phyloP scores from a whole-genome alignment of 2,797 vertebrate species.

The Pseudocheirus occidentalis region DNA sequence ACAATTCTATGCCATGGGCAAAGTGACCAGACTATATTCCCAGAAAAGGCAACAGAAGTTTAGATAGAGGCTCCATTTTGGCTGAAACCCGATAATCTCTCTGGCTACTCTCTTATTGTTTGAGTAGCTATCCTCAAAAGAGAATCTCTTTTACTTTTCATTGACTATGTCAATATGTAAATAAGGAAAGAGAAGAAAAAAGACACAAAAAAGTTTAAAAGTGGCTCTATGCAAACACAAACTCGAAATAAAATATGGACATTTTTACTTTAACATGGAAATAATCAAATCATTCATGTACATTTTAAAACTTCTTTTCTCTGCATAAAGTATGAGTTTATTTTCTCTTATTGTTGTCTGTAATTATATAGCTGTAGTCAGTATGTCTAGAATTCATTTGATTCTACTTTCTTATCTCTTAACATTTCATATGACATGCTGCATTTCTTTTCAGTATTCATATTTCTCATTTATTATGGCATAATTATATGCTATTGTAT shows the following conservation, averaged over 20 bases:
- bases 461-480: not conserved
- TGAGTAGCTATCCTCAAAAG: not conserved
- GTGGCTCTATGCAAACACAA: not conserved
- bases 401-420: not conserved
- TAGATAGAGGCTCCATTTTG: not conserved
- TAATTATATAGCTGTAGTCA: not conserved
- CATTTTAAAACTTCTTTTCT: not conserved
- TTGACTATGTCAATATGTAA: not conserved
- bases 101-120: not conserved
- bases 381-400: not conserved
- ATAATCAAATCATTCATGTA: not conserved
- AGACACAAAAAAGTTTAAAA: not conserved
- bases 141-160: not conserved
- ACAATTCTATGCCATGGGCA: not conserved
- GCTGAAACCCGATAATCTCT: not conserved
- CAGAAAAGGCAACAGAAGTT: not conserved
- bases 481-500: not conserved
- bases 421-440: not conserved
- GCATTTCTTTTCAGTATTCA: not conserved
- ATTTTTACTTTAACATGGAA: not conserved
- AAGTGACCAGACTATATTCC: not conserved
- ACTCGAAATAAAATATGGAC: not conserved
- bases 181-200: not conserved
- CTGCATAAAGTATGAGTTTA: not conserved
- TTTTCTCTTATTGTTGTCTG: not conserved